Base-by-base conservation (phyloP, 2,113 vertebrate species). In the Prunella himalayana region DNA sequence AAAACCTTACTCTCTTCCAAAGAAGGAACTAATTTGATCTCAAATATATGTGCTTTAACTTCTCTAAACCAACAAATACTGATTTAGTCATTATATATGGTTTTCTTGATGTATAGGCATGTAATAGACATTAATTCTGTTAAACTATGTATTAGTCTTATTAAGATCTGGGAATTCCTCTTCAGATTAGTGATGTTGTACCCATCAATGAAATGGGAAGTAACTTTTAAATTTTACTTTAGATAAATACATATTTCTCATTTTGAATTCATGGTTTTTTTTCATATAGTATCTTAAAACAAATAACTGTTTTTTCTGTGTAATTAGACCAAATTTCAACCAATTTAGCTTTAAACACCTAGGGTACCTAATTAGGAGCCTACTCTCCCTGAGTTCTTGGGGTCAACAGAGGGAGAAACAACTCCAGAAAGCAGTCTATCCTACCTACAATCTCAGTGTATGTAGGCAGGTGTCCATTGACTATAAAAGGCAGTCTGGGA, bases 31-130 rank as follows among this genome's bases (percentile, higher is more conserved):
- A 24, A 75, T 73, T 72, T 12, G 2, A 35, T 72, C 51, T 59
- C 50, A 77, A 70, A 51, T 86, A 94, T 94, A 83, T 95, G 31
- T 57, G 33, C 31, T 94, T 88, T 81, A 90, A 68, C 57, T 92
- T 31, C 75, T 95, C 19, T n/a, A 91, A 90, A 94, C 28, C 27
- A 95, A 86, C 75, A 97, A 90, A 94, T 87, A 93, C 27, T 81
- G 61, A 82, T 75, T 87, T 92, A 81, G 35, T 92, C 35, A 69
- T 79, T 39, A 42, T 54, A 7, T 95, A 80, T 95, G 41, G 83
- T 96, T 87, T 88, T 50, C 27, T 54, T 90, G 19, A 47, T 90
- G 25, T 54, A 92, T 57, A 87, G 30, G 53, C n/a, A n/a, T n/a
- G n/a, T n/a, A n/a, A n/a, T n/a, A 78, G 75, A 85, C 7, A 77